Evolutionary conservation across 23 tunicate species (phyloP).

Genomic region (Diplosoma virens): DNA sequence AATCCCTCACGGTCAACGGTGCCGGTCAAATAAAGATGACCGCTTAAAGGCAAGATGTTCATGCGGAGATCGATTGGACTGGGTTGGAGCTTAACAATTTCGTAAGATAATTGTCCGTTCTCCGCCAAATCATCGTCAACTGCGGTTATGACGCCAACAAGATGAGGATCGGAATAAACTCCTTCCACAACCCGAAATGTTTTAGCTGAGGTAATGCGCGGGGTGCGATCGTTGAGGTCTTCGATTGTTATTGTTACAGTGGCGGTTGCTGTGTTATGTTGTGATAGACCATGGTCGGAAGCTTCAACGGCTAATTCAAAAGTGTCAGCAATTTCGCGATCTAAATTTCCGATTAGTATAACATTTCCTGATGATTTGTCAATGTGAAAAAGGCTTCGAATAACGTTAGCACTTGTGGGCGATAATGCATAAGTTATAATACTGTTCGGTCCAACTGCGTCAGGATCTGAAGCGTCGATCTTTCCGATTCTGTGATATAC

Average conservation of each 20-base stretch:
- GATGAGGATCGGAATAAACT: constrained; percentile 19
- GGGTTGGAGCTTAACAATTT: constrained; percentile 8
- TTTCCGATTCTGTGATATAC: constrained; percentile 20
- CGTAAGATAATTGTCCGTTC: constrained; percentile 14
- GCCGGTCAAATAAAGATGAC: constrained; percentile 45
- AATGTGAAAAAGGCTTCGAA: constrained; percentile 14
- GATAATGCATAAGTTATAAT: constrained; percentile 12
- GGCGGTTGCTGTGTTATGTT: constrained; percentile 4
- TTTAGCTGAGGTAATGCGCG: constrained; percentile 14
- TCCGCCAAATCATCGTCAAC: constrained; percentile 14
- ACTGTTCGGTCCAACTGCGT: constrained; percentile 18
- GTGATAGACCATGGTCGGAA: background rate
- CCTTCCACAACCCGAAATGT: constrained; percentile 37
- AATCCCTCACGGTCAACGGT: constrained; percentile 57
- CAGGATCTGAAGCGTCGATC: constrained; percentile 47
- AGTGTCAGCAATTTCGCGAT: constrained; percentile 13
- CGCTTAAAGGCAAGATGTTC: constrained; percentile 14
- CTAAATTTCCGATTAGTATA: constrained; percentile 10
- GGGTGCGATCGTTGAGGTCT: constrained; percentile 52
- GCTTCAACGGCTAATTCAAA: constrained; percentile 28
- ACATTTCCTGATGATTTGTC: constrained; percentile 47
- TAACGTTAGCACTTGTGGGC: background rate
- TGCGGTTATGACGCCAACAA: constrained; percentile 30
- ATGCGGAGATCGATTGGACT: background rate
- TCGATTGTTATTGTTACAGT: constrained; percentile 11